A percentile compares a stretch with the other conserved stretches of the same genome.
These are phyloP conservation scores for Acrossocheilus fasciatus DNA, from an alignment of 2,797 vertebrate species.

Conservation along the genomic window DNA sequence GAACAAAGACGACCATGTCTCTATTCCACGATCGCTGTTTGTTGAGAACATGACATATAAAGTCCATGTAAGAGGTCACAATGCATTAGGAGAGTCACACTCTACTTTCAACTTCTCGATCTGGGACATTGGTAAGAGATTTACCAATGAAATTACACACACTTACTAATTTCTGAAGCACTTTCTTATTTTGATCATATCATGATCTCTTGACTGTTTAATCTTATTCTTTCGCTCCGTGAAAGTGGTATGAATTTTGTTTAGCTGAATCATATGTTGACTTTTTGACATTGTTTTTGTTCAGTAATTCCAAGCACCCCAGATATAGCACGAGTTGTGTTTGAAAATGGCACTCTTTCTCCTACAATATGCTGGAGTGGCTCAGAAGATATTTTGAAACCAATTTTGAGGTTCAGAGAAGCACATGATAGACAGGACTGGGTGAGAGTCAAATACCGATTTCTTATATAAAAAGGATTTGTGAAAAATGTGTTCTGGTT, in stretches of 20 bases:
- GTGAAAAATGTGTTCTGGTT: slow-evolving; percentile 1
- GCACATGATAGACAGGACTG: slow-evolving; percentile 60
- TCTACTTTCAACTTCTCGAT: slow-evolving; percentile 72
- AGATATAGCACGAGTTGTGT: slow-evolving; percentile 67
- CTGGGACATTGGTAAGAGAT: slow-evolving; percentile 77
- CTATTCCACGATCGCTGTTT: slow-evolving; percentile 59
- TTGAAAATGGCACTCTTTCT: slow-evolving; percentile 63
- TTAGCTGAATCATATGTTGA: neutral
- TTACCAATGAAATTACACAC: neutral
- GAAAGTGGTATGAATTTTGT: neutral
- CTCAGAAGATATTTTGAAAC: slow-evolving; percentile 64
- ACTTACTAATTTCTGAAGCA: slow-evolving; percentile 25
- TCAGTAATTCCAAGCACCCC: slow-evolving; percentile 86
- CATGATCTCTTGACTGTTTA: slow-evolving; percentile 1
- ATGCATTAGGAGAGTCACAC: slow-evolving; percentile 76
- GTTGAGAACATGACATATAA: slow-evolving; percentile 65
- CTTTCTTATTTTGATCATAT: slow-evolving; percentile 22
- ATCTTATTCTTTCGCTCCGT: slow-evolving; percentile 21
- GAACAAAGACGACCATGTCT: slow-evolving; percentile 25
- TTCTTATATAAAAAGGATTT: neutral
- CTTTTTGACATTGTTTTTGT: neutral
- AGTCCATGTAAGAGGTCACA: slow-evolving; percentile 76
- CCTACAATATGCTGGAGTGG: slow-evolving; percentile 80
- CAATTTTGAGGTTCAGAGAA: slow-evolving; percentile 74
- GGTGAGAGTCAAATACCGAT: slow-evolving; percentile 69